Evolutionary conservation across 1,140 invertebrate species (phyloP).

Genomic region (Heterodera schachtii): DNA sequence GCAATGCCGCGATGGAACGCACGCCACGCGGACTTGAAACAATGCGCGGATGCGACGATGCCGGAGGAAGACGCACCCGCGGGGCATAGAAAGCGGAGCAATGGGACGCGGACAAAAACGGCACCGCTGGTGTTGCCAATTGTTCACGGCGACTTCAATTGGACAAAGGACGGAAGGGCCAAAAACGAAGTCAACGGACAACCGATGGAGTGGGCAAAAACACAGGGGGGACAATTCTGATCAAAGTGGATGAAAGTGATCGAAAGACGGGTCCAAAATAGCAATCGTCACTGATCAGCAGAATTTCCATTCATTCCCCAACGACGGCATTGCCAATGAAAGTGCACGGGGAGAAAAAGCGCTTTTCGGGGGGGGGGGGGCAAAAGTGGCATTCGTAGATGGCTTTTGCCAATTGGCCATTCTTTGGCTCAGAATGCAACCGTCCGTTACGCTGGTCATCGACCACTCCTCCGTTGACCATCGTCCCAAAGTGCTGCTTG

Average conservation of each 20-base stretch:
- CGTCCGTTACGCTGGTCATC: conserved; percentile 29
- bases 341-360: too few relatives aligned
- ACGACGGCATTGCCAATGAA: too few relatives aligned
- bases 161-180: neutral
- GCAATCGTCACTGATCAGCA: neutral
- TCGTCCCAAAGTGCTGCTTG: conserved; percentile 1
- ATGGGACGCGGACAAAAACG: neutral
- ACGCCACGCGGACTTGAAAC: neutral
- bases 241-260: too few relatives aligned
- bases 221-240: too few relatives aligned
- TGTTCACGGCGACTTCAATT: conserved; percentile 24
- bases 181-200: neutral
- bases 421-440: conserved; percentile 27
- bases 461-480: conserved; percentile 12
- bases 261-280: too few relatives aligned
- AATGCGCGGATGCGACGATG: neutral
- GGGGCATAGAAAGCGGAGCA: neutral
- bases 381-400: too few relatives aligned
- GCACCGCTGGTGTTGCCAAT: conserved; percentile 18
- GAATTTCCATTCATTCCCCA: neutral
- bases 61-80: neutral
- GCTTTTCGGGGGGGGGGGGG: too few relatives aligned
- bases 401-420: neutral
- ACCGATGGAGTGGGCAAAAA: neutral
- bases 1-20: neutral